A percentile compares a stretch with the other conserved stretches of the same genome.
These are phyloP conservation scores for Leptobrachium ailaonicum DNA, from an alignment of 2,113 vertebrate species.

Conservation along the genomic window DNA sequence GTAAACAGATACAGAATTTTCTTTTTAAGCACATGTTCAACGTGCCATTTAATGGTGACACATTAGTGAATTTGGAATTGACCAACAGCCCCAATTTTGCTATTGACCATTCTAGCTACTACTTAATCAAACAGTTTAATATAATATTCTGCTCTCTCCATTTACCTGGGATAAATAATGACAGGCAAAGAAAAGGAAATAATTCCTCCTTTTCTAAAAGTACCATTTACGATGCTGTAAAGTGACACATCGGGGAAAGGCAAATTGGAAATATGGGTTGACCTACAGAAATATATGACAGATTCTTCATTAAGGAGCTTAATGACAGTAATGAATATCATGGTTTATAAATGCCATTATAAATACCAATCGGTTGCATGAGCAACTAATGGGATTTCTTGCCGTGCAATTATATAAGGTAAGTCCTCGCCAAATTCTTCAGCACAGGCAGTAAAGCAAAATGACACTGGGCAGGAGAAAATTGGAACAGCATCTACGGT, in stretches of 20 bases:
- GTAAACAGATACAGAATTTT: too few relatives aligned
- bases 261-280: slow-evolving; percentile 11
- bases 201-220: not conserved
- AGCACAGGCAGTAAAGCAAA: slow-evolving; percentile 43
- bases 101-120: too few relatives aligned
- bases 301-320: slow-evolving; percentile 12
- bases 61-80: too few relatives aligned
- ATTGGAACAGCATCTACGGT: slow-evolving; percentile 34
- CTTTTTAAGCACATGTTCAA: too few relatives aligned
- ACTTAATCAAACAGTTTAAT: not conserved
- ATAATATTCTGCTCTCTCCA: not conserved
- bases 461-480: slow-evolving; percentile 44
- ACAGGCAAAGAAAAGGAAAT: not conserved
- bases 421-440: slow-evolving; percentile 30
- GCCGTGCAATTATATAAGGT: slow-evolving; percentile 41
- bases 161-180: not conserved
- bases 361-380: slow-evolving; percentile 30
- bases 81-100: too few relatives aligned
- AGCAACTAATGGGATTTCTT: slow-evolving; percentile 47
- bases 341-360: slow-evolving; percentile 45
- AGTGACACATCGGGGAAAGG: not conserved
- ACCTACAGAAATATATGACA: slow-evolving; percentile 16
- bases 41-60: too few relatives aligned
- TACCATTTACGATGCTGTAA: not conserved
- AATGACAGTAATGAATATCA: slow-evolving; percentile 45